Evolutionary conservation across 2,888 invertebrate genomes (phyloP).

Genomic region (Apodemia duryi): DNA sequence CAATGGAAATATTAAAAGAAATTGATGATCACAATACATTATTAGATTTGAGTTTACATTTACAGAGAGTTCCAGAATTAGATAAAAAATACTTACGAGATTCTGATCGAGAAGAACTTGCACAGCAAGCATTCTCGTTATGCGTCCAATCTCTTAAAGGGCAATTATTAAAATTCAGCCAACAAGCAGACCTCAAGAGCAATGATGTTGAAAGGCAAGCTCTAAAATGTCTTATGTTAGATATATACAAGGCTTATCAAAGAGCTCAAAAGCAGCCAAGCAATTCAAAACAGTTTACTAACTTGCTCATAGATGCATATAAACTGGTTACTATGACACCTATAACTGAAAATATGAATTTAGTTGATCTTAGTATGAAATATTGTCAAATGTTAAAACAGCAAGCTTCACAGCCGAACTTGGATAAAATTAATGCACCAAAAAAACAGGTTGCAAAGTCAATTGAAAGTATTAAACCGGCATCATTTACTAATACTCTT

Average conservation of each 20-base stretch:
- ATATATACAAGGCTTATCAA: conserved; percentile 84
- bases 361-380: conserved; percentile 84
- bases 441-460: conserved; percentile 55
- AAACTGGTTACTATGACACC: conserved; percentile 82
- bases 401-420: conserved; percentile 60
- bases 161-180: conserved; percentile 76
- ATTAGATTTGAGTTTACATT: conserved; percentile 87
- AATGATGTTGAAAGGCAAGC: conserved; percentile 71
- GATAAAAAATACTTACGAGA: conserved; percentile 95
- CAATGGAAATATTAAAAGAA: conserved; percentile 89
- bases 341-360: conserved; percentile 80
- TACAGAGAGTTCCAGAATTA: conserved; percentile 89
- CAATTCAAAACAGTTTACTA: conserved; percentile 79
- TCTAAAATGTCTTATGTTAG: conserved; percentile 71
- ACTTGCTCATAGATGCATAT: conserved; percentile 84
- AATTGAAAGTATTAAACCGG: conserved; percentile 40
- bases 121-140: conserved; percentile 87
- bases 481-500: conserved; percentile 31
- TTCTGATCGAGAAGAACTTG: conserved; percentile 88
- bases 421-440: conserved; percentile 57
- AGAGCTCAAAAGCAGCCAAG: conserved; percentile 81
- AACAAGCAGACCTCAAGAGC: conserved; percentile 65
- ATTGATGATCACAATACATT: conserved; percentile 89
- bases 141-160: conserved; percentile 85
- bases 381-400: conserved; percentile 82